These are phyloP conservation scores for Mus spicilegus DNA, from an alignment of 2,113 vertebrate species.

Conservation along the genomic window DNA sequence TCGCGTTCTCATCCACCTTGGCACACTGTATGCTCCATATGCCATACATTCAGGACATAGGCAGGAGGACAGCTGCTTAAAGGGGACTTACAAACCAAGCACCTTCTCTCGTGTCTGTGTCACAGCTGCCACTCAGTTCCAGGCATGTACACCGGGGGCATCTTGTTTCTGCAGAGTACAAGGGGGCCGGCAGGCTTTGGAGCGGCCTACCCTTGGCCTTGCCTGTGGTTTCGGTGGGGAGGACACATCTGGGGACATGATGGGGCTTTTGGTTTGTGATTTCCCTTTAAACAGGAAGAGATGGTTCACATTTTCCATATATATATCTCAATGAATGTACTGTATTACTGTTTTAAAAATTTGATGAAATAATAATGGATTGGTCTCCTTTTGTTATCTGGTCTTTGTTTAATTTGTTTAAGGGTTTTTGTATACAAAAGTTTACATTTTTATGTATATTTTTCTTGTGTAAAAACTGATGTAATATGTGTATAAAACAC, in stretches of 20 bases:
- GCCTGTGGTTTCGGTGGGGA: conserved; percentile 63
- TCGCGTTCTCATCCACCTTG: conserved; percentile 83
- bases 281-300: conserved; percentile 90
- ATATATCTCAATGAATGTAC: conserved; percentile 99
- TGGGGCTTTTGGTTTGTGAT: conserved; percentile 84
- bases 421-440: conserved; percentile 99
- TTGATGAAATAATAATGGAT: conserved; percentile 95
- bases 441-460: conserved; percentile 99
- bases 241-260: conserved; percentile 77
- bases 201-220: conserved; percentile 6
- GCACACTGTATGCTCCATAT: conserved; percentile 83
- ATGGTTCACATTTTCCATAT: conserved; percentile 91
- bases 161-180: conserved; percentile 60
- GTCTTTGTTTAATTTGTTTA: conserved; percentile 99
- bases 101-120: conserved; percentile 49
- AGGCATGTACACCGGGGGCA: conserved; percentile 74
- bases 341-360: conserved; percentile 97
- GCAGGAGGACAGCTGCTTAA: conserved; percentile 88
- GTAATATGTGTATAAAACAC: conserved; percentile 99
- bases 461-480: conserved; percentile 99
- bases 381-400: conserved; percentile 99
- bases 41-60: conserved; percentile 78
- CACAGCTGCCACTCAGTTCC: conserved; percentile 74
- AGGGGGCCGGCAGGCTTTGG: conserved; percentile 19
- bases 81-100: conserved; percentile 86